Percentiles rank a stretch among this genome's conserved stretches.
phyloP scores from a whole-genome alignment of 2,113 vertebrate species.

The Saguinus midas region DNA sequence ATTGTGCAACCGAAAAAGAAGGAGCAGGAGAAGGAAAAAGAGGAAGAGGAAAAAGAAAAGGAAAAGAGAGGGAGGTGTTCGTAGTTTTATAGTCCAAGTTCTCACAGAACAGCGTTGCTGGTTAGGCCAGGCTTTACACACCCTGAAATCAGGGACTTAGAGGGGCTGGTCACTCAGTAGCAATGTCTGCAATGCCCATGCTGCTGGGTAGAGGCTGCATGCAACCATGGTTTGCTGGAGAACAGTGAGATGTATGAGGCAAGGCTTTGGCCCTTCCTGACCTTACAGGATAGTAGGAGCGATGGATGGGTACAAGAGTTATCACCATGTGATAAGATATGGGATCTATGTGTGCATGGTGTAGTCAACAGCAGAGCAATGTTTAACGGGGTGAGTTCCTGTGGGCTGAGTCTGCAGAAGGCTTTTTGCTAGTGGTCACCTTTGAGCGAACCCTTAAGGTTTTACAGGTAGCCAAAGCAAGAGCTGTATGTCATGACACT shows the following conservation, averaged over 20 bases:
- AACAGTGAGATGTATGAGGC: accelerated
- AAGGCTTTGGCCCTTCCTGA: neutral
- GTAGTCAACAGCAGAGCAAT: accelerated
- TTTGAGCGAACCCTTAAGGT: neutral
- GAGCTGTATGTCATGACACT: no score
- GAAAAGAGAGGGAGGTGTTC: neutral
- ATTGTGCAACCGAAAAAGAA: neutral
- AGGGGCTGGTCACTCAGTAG: neutral
- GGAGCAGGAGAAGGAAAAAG: neutral
- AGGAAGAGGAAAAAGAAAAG: neutral
- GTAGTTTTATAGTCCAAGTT: accelerated
- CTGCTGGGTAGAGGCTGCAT: accelerated
- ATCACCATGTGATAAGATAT: accelerated
- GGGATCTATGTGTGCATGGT: accelerated
- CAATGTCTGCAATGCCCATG: neutral
- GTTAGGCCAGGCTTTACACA: neutral
- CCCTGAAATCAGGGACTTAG: neutral
- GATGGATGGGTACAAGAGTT: accelerated
- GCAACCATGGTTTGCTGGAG: no score
- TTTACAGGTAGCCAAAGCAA: neutral
- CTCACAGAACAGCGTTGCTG: neutral
- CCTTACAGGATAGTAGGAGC: neutral
- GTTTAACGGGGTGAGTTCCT: no score
- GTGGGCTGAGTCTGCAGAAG: neutral
- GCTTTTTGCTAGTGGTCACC: neutral